Evolutionary conservation across 1,140 invertebrate species (phyloP), one percentile per base, ranked within the genome.

Genomic region (Drusus annulatus): DNA sequence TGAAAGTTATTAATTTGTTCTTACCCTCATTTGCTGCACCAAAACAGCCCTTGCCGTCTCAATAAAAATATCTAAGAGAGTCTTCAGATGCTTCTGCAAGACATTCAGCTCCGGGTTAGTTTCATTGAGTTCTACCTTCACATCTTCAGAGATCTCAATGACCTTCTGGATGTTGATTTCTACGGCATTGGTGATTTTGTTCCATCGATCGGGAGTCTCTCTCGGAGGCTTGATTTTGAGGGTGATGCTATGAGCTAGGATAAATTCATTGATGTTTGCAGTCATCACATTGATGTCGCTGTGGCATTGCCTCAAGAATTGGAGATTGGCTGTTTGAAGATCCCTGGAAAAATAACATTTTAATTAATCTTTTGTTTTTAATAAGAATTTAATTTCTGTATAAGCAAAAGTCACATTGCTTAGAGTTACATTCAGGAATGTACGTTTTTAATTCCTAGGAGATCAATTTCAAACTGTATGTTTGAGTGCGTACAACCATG

Each of bases 21-120:
- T 84, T 86, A 90, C 89, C 88, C 88, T 90, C 87, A 88, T 89
- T 79, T 90, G 89, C 75, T 90, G 89, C 15, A 90, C 88, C 60
- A 90, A 78, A 23, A 90, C 89, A 25, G 89, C 89, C 83, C 89
- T 89, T 0, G 89, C 89, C 0, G 89, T 90, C 81, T 90, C 89
- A 71, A 89, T 80, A 83, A 90, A 90, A 45, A 90, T 89, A 21
- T 86, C 86, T 52, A 89, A 86, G 69, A 90, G 77, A 0, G 86
- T 86, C 54, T 89, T 87, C 65, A 90, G 83, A 86, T 89, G 87
- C 65, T 87, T 89, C 58, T 85, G 68, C 1, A 90, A 84, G 7
- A 90, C 77, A 79, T 77, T 85, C 87, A 87, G 86, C 65, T 90
- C 87, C 0, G 88, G 85, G 28, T 85, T 83, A 19, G 85, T 88